Evolutionary conservation across 2,113 vertebrate species (phyloP).

Genomic region (Eudyptes chrysolophus): DNA sequence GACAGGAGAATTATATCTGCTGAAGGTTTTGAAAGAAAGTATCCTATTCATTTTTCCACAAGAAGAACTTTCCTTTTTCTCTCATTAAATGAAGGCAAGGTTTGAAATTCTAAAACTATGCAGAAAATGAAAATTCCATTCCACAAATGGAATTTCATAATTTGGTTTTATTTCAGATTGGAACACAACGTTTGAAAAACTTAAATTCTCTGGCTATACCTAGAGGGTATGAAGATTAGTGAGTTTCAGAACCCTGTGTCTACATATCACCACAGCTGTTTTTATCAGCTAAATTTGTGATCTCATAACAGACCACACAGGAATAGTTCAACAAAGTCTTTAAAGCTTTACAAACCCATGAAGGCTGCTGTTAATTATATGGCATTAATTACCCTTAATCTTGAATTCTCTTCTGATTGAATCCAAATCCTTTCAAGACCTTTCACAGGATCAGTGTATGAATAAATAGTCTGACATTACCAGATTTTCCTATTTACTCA

Average conservation of each 20-base stretch:
- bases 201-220: neutral
- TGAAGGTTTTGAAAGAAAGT: neutral
- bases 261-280: neutral
- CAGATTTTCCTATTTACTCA: neutral
- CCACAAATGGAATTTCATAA: neutral
- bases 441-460: neutral
- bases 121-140: neutral
- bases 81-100: neutral
- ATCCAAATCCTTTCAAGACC: neutral
- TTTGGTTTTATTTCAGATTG: neutral
- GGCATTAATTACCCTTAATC: neutral
- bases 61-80: neutral
- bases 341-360: neutral
- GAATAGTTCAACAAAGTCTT: neutral
- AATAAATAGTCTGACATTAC: neutral
- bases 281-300: neutral
- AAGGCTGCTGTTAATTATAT: neutral
- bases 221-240: neutral
- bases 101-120: neutral
- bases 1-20: neutral
- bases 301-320: rapidly evolving
- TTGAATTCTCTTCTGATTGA: neutral
- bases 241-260: neutral
- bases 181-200: neutral
- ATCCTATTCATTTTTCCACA: neutral